Conservation (phyloP, 2,797 vertebrate species). For the Lutjanus campechanus region DNA sequence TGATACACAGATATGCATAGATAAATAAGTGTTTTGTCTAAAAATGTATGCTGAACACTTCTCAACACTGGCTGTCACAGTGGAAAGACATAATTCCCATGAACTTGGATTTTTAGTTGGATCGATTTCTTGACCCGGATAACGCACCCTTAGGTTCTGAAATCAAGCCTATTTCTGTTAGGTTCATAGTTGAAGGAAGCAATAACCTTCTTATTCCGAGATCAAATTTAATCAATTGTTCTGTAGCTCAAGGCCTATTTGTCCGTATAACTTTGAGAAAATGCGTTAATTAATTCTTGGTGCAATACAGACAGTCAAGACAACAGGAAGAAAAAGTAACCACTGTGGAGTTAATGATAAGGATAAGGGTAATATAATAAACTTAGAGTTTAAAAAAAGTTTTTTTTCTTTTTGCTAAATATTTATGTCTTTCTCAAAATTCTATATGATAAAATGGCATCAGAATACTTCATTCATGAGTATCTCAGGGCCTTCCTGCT, state of each 20-base stretch:
- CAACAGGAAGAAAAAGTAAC: neutral
- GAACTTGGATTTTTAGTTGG: neutral
- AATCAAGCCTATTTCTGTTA: slow-evolving; percentile 21
- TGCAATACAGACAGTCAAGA: neutral
- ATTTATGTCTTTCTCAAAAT: too few species aligned
- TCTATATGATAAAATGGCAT: too few species aligned
- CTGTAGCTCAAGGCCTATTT: neutral
- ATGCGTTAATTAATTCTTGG: slow-evolving; percentile 22
- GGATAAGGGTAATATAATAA: too few species aligned
- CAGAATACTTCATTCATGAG: too few species aligned
- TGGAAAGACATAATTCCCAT: neutral
- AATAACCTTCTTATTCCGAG: slow-evolving; percentile 9
- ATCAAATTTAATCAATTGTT: slow-evolving; percentile 39
- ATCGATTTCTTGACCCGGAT: slow-evolving; percentile 12
- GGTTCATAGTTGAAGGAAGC: slow-evolving; percentile 32
- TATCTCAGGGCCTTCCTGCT: too few species aligned
- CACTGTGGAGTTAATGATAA: too few species aligned
- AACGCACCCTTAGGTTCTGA: slow-evolving; percentile 5
- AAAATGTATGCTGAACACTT: neutral
- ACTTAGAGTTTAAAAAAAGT: too few species aligned
- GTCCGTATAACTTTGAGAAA: neutral
- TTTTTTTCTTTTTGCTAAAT: too few species aligned
- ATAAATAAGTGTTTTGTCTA: neutral
- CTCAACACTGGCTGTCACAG: neutral
- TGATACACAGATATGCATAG: neutral